phyloP scores from a whole-genome alignment of 2,888 invertebrate species.

The Gryllus longicercus region DNA sequence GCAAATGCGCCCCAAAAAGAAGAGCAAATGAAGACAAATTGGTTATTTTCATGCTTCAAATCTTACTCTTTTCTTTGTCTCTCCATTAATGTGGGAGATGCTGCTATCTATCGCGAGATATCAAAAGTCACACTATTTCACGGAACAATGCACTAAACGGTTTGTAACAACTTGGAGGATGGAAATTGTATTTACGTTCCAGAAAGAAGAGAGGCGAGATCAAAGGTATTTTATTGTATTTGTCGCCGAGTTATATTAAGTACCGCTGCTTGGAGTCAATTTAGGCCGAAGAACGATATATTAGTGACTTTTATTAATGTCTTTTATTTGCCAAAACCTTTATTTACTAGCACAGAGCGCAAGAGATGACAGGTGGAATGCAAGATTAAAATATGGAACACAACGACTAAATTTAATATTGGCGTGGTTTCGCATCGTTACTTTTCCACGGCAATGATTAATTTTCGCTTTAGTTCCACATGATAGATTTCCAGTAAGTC shows the following conservation, averaged over 20 bases:
- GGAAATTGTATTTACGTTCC: not conserved
- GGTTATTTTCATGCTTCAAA: slow-evolving; percentile 9
- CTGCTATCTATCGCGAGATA: slow-evolving; percentile 10
- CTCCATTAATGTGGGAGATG: not conserved
- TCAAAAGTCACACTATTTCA: slow-evolving; percentile 1
- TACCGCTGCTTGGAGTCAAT: not conserved
- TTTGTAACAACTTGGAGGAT: slow-evolving; percentile 2
- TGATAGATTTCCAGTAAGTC: not conserved
- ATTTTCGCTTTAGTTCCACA: not conserved
- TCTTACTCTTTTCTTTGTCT: not conserved
- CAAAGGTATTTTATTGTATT: slow-evolving; percentile 7
- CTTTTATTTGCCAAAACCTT: slow-evolving; percentile 1
- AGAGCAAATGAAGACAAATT: slow-evolving; percentile 17
- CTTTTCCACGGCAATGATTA: not conserved
- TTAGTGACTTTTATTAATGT: slow-evolving; percentile 5
- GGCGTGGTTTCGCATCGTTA: not conserved
- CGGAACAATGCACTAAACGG: not conserved
- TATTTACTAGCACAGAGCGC: not conserved
- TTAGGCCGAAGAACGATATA: not conserved
- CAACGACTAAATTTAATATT: not conserved
- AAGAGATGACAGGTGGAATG: too few species aligned
- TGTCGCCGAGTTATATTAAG: not conserved
- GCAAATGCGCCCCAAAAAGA: not conserved
- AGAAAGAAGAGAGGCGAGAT: not conserved
- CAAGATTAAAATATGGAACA: not conserved